A percentile compares a stretch with the other conserved stretches of the same genome.
phyloP scores from a whole-genome alignment of 2,113 vertebrate genomes.

The Syngnathus floridae region DNA sequence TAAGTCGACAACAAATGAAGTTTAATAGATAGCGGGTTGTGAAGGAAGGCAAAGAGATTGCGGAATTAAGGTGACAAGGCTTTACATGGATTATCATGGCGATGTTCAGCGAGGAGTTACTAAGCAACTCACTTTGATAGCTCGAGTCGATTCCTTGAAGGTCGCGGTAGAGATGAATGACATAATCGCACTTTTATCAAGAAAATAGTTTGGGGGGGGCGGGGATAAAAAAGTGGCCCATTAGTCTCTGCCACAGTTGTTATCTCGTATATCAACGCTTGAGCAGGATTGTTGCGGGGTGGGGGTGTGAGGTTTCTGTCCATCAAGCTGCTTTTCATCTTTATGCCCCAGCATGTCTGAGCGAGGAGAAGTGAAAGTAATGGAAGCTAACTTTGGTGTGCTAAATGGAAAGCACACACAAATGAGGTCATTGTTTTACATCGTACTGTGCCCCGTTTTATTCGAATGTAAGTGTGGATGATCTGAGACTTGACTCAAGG shows the following conservation, averaged over 20 bases:
- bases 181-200: conserved; percentile 35
- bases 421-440: conserved; percentile 35
- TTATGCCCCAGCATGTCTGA: conserved; percentile 5
- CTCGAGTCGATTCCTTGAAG: conserved; percentile 25
- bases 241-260: conserved; percentile 26
- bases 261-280: conserved; percentile 39
- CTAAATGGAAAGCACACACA: conserved; percentile 33
- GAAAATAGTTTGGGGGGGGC: conserved; percentile 12
- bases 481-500: conserved; percentile 24
- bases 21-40: neutral
- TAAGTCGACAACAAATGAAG: neutral
- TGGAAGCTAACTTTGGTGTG: conserved; percentile 19
- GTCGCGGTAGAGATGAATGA: conserved; percentile 32
- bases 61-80: conserved; percentile 14
- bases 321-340: conserved; percentile 22
- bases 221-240: conserved; percentile 20
- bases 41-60: neutral
- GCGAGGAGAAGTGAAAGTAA: conserved; percentile 11
- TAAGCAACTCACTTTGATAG: conserved; percentile 2
- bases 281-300: conserved; percentile 4
- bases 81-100: conserved; percentile 5
- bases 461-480: conserved; percentile 19
- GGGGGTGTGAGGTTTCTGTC: conserved; percentile 10
- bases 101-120: conserved; percentile 1
- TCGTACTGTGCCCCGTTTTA: conserved; percentile 8